Conservation (phyloP, 2,888 invertebrate genomes). For the Trachelus iudaicus region DNA sequence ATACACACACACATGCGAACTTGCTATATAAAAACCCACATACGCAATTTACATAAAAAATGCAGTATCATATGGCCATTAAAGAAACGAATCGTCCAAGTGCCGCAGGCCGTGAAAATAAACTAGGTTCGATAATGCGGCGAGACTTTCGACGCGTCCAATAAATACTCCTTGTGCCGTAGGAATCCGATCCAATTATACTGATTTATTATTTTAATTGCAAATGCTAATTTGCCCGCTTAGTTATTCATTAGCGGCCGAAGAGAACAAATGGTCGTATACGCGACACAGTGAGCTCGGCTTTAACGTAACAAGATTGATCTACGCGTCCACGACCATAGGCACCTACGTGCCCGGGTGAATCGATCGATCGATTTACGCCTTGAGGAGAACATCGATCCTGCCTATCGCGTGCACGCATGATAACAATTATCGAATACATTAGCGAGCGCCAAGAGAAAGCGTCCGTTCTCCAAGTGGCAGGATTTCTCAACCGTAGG, state of each 20-base stretch:
- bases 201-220: slow-evolving; percentile 37
- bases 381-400: neutral
- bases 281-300: neutral
- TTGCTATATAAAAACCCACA: neutral
- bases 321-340: neutral
- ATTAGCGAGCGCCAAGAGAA: neutral
- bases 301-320: neutral
- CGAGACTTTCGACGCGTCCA: neutral
- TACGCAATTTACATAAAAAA: neutral
- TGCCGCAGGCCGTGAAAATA: neutral
- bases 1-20: no score
- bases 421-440: neutral
- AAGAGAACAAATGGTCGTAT: neutral
- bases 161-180: slow-evolving; percentile 7
- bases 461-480: neutral
- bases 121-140: neutral
- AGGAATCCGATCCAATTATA: slow-evolving; percentile 30
- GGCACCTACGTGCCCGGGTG: no score
- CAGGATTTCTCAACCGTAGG: neutral
- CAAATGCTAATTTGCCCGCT: slow-evolving; percentile 23
- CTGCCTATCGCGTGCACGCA: neutral
- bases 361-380: no score
- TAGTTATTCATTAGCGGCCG: slow-evolving; percentile 28
- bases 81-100: neutral
- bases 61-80: neutral